Conservation (phyloP, 1,140 invertebrate species). For the Drosophila tsacasi region DNA sequence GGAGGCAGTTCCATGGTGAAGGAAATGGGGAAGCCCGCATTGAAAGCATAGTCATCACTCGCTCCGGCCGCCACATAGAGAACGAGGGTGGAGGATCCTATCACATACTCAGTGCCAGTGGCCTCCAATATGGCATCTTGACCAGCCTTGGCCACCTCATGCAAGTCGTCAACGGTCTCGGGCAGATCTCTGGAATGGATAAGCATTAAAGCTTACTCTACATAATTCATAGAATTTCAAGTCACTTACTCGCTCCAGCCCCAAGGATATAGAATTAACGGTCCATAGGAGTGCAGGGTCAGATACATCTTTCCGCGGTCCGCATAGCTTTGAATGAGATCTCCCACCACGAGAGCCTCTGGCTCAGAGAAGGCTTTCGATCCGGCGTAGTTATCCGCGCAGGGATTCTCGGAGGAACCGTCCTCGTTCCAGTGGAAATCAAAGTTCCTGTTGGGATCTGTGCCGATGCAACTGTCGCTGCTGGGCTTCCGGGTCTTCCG, state of each 20-base stretch:
- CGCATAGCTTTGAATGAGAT: slow-evolving; percentile 85
- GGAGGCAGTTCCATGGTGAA: slow-evolving; percentile 90
- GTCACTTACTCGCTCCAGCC: slow-evolving; percentile 86
- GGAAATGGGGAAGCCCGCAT: slow-evolving; percentile 87
- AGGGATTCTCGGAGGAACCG: slow-evolving; percentile 88
- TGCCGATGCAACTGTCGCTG: slow-evolving; percentile 86
- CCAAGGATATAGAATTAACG: slow-evolving; percentile 90
- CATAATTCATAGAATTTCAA: fast-evolving
- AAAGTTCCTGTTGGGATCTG: slow-evolving; percentile 89
- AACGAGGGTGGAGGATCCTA: slow-evolving; percentile 88
- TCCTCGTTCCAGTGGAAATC: slow-evolving; percentile 88
- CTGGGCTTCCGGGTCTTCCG: slow-evolving; percentile 85
- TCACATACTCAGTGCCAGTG: slow-evolving; percentile 86
- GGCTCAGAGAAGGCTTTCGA: slow-evolving; percentile 89
- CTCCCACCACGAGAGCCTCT: slow-evolving; percentile 86
- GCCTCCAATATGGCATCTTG: slow-evolving; percentile 84
- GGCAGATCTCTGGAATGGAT: slow-evolving; percentile 61
- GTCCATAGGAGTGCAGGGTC: slow-evolving; percentile 89
- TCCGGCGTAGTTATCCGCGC: slow-evolving; percentile 89
- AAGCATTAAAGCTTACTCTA: not conserved
- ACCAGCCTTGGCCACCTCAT: slow-evolving; percentile 85
- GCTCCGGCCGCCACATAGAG: slow-evolving; percentile 86
- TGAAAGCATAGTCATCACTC: slow-evolving; percentile 89
- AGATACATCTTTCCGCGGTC: slow-evolving; percentile 88
- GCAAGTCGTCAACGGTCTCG: slow-evolving; percentile 76